Conservation (phyloP, 2,113 vertebrate genomes). For the Glareola pratincola region DNA sequence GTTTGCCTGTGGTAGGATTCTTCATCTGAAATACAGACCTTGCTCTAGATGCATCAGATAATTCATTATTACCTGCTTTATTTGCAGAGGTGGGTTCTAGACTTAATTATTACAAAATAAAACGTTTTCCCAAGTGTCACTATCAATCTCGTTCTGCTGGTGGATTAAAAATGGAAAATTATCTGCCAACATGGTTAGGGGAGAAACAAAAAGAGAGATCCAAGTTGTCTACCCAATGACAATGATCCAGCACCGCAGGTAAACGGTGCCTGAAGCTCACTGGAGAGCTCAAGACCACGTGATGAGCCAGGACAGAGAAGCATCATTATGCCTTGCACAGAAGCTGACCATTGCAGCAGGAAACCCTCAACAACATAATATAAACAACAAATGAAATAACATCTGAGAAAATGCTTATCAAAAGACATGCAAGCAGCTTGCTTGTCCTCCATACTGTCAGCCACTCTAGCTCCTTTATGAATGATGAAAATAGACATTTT, state of each 20-base stretch:
- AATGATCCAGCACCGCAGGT: background rate
- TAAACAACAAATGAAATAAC: background rate
- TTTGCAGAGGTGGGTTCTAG: background rate
- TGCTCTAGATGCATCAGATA: background rate
- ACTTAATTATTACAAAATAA: background rate
- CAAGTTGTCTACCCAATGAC: background rate
- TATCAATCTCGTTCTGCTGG: background rate
- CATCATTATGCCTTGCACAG: background rate
- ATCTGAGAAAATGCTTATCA: background rate
- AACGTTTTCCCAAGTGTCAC: background rate
- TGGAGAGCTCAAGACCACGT: background rate
- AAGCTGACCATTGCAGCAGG: background rate
- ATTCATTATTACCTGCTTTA: background rate
- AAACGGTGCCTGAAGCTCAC: background rate
- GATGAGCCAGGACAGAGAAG: background rate
- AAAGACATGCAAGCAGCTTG: background rate
- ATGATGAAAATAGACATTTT: background rate
- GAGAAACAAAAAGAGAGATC: background rate
- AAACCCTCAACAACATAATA: background rate
- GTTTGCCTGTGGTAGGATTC: background rate
- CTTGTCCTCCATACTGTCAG: background rate
- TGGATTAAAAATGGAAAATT: background rate
- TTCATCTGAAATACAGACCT: background rate
- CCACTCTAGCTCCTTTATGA: background rate
- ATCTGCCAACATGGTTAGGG: background rate